A percentile compares a stretch with the other conserved stretches of the same genome.
Conservation (phyloP, 1,140 invertebrate species). For the Papilio helenus region DNA sequence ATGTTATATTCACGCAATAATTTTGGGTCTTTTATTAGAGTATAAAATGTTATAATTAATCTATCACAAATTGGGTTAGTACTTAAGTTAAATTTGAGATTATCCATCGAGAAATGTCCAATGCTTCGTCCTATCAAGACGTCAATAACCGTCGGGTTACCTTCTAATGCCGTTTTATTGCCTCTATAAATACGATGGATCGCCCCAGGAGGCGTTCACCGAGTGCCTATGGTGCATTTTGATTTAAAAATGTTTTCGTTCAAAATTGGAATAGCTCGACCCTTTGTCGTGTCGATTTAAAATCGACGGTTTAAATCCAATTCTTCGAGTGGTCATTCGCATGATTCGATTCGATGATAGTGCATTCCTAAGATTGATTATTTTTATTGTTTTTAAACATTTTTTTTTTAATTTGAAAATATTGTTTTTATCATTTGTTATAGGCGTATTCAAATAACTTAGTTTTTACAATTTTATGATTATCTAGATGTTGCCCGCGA, state of each 20-base stretch:
- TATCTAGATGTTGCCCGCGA: no score
- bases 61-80: neutral
- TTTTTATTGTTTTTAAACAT: neutral
- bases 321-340: conserved; percentile 56
- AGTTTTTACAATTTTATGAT: no score
- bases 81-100: neutral
- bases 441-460: no score
- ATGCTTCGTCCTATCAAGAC: conserved; percentile 30
- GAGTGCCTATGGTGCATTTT: conserved; percentile 71
- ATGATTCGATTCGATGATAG: neutral
- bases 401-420: no score
- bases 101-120: conserved; percentile 5
- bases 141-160: conserved; percentile 49
- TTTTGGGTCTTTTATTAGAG: neutral
- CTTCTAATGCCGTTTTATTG: conserved; percentile 76
- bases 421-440: no score
- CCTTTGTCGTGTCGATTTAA: conserved; percentile 72
- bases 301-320: conserved; percentile 69
- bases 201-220: conserved; percentile 71
- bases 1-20: neutral
- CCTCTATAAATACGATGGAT: conserved; percentile 75
- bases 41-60: neutral
- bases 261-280: conserved; percentile 75
- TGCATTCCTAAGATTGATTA: neutral
- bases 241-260: conserved; percentile 67